Percentiles rank a stretch among this genome's conserved stretches.
Evolutionary conservation across 37 sponge, comb jelly and placozoan species (phyloP).

Genomic region (Lycopodina hypogea): DNA sequence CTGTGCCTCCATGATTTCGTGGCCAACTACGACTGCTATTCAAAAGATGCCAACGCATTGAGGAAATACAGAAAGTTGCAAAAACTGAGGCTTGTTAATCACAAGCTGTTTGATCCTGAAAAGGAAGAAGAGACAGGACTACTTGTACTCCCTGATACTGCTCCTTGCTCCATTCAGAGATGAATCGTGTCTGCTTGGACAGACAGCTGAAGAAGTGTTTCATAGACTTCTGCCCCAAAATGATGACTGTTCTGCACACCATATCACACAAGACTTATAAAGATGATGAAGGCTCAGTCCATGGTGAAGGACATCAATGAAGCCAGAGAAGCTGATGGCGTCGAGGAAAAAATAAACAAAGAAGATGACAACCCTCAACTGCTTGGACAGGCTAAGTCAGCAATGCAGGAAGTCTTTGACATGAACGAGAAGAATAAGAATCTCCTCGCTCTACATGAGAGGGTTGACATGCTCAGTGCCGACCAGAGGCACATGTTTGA

Average conservation of each 20-base stretch:
- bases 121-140: conserved; percentile 28
- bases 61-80: too few species aligned
- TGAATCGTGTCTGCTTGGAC: conserved; percentile 9
- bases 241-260: too few species aligned
- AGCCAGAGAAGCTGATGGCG: not conserved
- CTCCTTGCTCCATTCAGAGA: not conserved
- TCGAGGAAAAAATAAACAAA: too few species aligned
- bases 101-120: conserved; percentile 33
- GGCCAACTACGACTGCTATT: conserved; percentile 5
- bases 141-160: too few species aligned
- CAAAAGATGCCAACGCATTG: not conserved
- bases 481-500: conserved; percentile 54
- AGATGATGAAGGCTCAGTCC: too few species aligned
- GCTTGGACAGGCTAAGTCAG: conserved; percentile 45
- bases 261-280: too few species aligned
- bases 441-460: not conserved
- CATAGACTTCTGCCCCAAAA: not conserved
- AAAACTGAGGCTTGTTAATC: too few species aligned
- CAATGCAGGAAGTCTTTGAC: conserved; percentile 35
- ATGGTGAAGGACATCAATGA: too few species aligned
- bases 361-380: too few species aligned
- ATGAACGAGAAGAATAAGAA: not conserved
- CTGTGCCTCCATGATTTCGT: too few species aligned
- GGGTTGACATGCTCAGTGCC: conserved; percentile 42
- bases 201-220: conserved; percentile 50